Percentiles rank a stretch among this genome's conserved stretches.
These are phyloP conservation scores for Phyto melanocephala DNA, from an alignment of 2,888 invertebrate genomes.

Conservation along the genomic window DNA sequence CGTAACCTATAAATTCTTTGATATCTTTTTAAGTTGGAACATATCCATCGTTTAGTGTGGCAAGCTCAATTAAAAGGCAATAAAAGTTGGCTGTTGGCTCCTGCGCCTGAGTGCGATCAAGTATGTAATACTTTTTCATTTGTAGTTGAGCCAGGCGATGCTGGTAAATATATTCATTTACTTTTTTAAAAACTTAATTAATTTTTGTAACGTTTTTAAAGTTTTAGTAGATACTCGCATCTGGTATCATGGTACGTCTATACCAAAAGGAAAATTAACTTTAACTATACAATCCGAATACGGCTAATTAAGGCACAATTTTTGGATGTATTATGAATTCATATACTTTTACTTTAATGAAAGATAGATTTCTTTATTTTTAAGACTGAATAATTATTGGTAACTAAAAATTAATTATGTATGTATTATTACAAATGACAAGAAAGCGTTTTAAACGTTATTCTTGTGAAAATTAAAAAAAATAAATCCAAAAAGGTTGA, in stretches of 20 bases:
- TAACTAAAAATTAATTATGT: too few relatives aligned
- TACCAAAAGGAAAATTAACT: slow-evolving; percentile 89
- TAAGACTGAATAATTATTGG: too few relatives aligned
- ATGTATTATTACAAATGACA: too few relatives aligned
- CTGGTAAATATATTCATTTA: slow-evolving; percentile 81
- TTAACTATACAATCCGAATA: slow-evolving; percentile 95
- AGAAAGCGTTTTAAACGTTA: too few relatives aligned
- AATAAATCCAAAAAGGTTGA: too few relatives aligned
- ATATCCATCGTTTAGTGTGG: slow-evolving; percentile 94
- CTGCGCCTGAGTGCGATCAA: slow-evolving; percentile 92
- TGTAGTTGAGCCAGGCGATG: slow-evolving; percentile 91
- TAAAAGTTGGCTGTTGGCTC: slow-evolving; percentile 91
- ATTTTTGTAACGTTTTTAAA: slow-evolving; percentile 71
- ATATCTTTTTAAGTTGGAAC: slow-evolving; percentile 85
- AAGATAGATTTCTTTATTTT: too few relatives aligned
- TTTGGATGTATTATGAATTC: neutral
- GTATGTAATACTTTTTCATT: slow-evolving; percentile 87
- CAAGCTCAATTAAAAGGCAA: slow-evolving; percentile 93
- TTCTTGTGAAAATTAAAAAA: too few relatives aligned
- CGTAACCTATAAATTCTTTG: neutral
- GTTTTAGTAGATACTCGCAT: slow-evolving; percentile 92
- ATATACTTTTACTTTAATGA: too few relatives aligned
- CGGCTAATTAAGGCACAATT: slow-evolving; percentile 80
- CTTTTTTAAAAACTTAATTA: neutral
- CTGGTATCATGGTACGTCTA: slow-evolving; percentile 94